Percentiles rank a stretch among this genome's conserved stretches.
These are phyloP conservation scores for Gopherus evgoodei DNA, from an alignment of 2,113 vertebrate species.

Conservation along the genomic window DNA sequence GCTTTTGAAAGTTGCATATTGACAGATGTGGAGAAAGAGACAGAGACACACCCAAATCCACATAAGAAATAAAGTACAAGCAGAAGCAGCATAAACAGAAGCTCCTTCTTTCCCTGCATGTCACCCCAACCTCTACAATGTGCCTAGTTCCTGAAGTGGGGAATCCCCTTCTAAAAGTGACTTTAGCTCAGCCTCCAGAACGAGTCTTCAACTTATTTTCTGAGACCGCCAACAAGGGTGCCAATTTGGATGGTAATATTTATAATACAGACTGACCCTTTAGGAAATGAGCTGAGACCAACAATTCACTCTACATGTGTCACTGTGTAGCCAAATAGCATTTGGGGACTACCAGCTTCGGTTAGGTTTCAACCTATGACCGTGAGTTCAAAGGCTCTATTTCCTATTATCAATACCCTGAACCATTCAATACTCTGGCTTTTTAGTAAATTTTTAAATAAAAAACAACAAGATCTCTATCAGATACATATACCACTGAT, in stretches of 20 bases:
- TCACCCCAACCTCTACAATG: not conserved
- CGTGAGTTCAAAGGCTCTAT: not conserved
- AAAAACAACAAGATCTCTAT: not conserved
- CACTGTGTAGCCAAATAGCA: not conserved
- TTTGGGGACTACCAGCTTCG: not conserved
- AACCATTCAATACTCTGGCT: not conserved
- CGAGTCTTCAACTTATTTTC: not conserved
- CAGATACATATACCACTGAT: not conserved
- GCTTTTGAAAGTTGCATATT: not conserved
- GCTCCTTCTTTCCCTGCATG: no score
- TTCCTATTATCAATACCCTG: not conserved
- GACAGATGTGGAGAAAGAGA: not conserved
- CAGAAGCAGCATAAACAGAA: not conserved
- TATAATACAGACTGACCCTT: not conserved
- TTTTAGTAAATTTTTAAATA: not conserved
- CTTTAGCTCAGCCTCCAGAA: not conserved
- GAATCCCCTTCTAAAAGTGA: not conserved
- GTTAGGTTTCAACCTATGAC: not conserved
- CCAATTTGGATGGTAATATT: not conserved
- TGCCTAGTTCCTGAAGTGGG: not conserved
- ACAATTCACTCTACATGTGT: not conserved
- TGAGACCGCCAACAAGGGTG: not conserved
- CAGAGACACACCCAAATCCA: not conserved
- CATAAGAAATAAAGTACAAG: not conserved
- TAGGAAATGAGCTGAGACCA: not conserved